Percentiles rank a stretch among this genome's conserved stretches.
phyloP scores from a whole-genome alignment of 2,797 vertebrate species.

The Poecilia picta region DNA sequence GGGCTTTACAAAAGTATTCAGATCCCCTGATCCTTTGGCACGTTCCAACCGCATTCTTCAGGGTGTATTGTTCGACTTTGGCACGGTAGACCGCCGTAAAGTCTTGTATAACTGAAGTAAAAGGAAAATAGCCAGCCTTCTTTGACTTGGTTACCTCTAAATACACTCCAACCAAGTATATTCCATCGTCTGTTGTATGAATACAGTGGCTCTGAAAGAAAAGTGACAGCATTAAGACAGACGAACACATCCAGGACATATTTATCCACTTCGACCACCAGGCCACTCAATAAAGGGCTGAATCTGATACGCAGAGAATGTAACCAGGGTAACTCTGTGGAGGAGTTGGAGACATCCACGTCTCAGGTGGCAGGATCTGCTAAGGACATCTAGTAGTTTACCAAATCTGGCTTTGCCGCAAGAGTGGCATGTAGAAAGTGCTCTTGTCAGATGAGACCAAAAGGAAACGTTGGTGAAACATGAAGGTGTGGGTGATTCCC shows the following conservation, averaged over 20 bases:
- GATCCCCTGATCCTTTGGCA: neutral
- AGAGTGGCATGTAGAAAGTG: accelerated
- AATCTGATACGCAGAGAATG: neutral
- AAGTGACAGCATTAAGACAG: neutral
- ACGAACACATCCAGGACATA: neutral
- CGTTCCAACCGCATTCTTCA: neutral
- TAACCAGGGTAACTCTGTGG: neutral
- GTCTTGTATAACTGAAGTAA: neutral
- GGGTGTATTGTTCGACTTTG: neutral
- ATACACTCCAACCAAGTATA: neutral
- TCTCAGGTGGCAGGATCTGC: neutral
- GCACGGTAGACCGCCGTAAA: neutral
- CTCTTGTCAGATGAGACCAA: neutral
- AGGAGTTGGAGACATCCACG: neutral
- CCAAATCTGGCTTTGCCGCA: neutral
- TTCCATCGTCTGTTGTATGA: neutral
- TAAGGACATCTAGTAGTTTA: neutral
- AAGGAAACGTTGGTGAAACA: neutral
- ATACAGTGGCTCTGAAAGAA: neutral
- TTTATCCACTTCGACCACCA: neutral
- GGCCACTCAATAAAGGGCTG: neutral
- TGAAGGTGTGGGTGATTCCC: neutral
- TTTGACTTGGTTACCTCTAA: neutral
- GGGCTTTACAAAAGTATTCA: neutral
- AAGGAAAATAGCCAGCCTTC: no score